These are phyloP conservation scores for Cottus gobio DNA, from an alignment of 2,113 vertebrate species.

Conservation along the genomic window DNA sequence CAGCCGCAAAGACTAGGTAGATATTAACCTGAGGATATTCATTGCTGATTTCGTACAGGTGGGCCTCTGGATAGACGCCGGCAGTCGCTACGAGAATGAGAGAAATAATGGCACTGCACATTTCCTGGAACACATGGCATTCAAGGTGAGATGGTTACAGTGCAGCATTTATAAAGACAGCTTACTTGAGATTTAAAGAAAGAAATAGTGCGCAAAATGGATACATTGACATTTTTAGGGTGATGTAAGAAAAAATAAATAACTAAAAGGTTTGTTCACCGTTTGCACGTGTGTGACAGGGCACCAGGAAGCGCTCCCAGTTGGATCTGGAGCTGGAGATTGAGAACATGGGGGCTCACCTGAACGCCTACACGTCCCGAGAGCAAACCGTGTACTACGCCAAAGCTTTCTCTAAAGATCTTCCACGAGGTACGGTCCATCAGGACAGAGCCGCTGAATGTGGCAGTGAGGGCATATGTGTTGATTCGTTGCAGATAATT, in stretches of 20 bases:
- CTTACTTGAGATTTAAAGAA: too few relatives aligned
- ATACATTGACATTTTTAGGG: too few relatives aligned
- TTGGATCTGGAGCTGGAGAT: slow-evolving; percentile 98
- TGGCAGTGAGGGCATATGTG: not conserved
- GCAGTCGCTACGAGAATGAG: slow-evolving; percentile 97
- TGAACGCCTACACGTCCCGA: slow-evolving; percentile 96
- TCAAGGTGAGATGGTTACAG: slow-evolving; percentile 86
- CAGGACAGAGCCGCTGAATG: not conserved
- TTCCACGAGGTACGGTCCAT: slow-evolving; percentile 88
- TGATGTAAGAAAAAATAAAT: too few relatives aligned
- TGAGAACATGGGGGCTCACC: slow-evolving; percentile 98
- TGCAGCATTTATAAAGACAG: too few relatives aligned
- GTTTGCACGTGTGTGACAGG: slow-evolving; percentile 78
- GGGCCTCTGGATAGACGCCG: slow-evolving; percentile 98
- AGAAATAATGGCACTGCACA: slow-evolving; percentile 98
- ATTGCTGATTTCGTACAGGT: slow-evolving; percentile 82
- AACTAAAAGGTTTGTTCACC: not conserved
- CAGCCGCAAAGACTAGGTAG: not conserved
- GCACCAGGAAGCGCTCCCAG: slow-evolving; percentile 96
- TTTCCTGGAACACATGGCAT: slow-evolving; percentile 99
- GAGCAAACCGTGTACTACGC: slow-evolving; percentile 99
- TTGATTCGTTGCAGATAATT: not conserved
- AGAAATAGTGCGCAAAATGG: too few relatives aligned
- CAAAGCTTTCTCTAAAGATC: slow-evolving; percentile 96
- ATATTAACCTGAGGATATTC: not conserved